Percentiles rank a stretch among this genome's conserved stretches.
Evolutionary conservation across 2,113 vertebrate species (phyloP).

Genomic region (Columba livia): DNA sequence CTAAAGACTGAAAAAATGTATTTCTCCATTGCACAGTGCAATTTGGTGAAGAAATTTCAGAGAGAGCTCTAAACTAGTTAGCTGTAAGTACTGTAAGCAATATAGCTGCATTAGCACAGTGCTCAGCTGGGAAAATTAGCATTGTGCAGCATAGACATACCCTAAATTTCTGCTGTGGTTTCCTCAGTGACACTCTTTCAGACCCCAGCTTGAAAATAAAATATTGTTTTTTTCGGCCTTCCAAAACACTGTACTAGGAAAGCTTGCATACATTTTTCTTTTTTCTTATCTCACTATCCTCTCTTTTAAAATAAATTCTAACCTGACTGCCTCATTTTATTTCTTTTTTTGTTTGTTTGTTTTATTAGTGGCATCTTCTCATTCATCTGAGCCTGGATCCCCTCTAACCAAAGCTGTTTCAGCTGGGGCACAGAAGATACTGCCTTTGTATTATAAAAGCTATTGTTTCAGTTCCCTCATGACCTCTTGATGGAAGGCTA

Average conservation of each 20-base stretch:
- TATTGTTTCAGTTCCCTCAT: background rate
- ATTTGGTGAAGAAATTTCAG: slow-evolving; percentile 6
- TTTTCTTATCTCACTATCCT: background rate
- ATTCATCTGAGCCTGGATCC: background rate
- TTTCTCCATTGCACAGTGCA: background rate
- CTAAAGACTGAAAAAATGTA: background rate
- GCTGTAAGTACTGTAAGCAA: background rate
- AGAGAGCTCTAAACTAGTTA: slow-evolving; percentile 35
- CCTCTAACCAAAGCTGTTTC: background rate
- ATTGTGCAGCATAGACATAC: slow-evolving; percentile 10
- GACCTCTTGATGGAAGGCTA: background rate
- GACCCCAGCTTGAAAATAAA: slow-evolving; percentile 30
- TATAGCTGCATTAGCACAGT: slow-evolving; percentile 24
- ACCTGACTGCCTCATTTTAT: background rate
- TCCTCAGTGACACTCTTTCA: slow-evolving; percentile 18
- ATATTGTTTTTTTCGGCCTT: background rate
- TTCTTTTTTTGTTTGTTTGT: background rate
- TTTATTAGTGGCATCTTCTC: background rate
- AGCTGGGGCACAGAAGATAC: background rate
- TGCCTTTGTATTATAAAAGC: background rate
- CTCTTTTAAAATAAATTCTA: slow-evolving; percentile 15
- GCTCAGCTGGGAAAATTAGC: slow-evolving; percentile 21
- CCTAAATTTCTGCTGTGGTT: slow-evolving; percentile 18
- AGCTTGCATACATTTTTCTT: slow-evolving; percentile 1
- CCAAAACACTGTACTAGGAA: background rate